Conservation (phyloP, 2,888 invertebrate genomes). For the Standfussiana lucernea region DNA sequence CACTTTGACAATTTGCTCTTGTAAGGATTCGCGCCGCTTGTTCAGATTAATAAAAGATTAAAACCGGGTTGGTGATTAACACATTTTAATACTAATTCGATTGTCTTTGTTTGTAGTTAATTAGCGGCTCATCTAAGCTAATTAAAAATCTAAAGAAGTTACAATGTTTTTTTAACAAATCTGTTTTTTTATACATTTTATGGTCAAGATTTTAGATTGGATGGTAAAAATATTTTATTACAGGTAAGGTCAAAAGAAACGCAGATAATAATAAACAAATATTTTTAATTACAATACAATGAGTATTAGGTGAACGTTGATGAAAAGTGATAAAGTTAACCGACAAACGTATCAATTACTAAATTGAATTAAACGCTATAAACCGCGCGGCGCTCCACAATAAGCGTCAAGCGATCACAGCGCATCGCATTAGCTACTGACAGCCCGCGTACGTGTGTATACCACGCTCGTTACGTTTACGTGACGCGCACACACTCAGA, state of each 20-base stretch:
- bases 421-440: conserved; percentile 90
- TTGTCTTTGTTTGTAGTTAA: conserved; percentile 21
- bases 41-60: conserved; percentile 72
- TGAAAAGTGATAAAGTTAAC: conserved; percentile 79
- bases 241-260: background rate
- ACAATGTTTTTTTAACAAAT: background rate
- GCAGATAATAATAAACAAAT: conserved; percentile 30
- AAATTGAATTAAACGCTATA: conserved; percentile 90
- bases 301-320: conserved; percentile 47
- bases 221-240: background rate
- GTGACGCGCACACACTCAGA: conserved; percentile 86
- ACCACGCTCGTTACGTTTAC: conserved; percentile 89
- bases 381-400: conserved; percentile 87
- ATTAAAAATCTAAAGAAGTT: conserved; percentile 5
- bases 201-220: background rate
- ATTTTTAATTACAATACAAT: conserved; percentile 52
- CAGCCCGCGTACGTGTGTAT: conserved; percentile 88
- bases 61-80: conserved; percentile 43
- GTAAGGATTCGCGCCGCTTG: conserved; percentile 78
- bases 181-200: background rate
- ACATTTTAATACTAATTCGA: conserved; percentile 38
- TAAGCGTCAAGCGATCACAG: conserved; percentile 89
- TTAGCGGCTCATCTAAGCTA: conserved; percentile 12
- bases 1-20: conserved; percentile 88
- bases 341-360: conserved; percentile 90